These are phyloP conservation scores for Pollenia angustigena DNA, from an alignment of 2,888 invertebrate genomes.

Conservation along the genomic window DNA sequence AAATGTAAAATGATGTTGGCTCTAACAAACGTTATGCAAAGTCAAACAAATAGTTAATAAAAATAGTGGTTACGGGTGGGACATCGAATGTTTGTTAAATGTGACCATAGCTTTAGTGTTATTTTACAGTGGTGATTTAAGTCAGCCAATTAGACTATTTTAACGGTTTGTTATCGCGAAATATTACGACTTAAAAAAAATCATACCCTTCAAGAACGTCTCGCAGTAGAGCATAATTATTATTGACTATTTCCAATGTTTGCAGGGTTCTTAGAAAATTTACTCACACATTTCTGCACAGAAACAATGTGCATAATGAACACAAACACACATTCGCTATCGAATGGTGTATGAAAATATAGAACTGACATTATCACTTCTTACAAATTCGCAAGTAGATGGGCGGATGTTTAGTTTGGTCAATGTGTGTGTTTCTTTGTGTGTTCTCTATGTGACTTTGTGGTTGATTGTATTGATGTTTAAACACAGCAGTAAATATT, in stretches of 20 bases:
- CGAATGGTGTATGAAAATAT: conserved; percentile 9
- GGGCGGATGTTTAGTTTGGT: conserved; percentile 6
- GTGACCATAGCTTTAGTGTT: no score
- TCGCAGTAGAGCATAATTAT: no score
- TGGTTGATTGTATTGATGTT: not conserved
- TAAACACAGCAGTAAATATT: not conserved
- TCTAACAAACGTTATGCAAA: no score
- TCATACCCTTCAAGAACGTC: no score
- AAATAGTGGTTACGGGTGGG: no score
- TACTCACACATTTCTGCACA: not conserved
- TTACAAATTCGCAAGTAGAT: conserved; percentile 28
- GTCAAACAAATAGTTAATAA: no score
- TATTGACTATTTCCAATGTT: not conserved
- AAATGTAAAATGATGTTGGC: no score
- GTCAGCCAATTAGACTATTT: no score
- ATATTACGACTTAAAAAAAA: no score
- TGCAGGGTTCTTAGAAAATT: not conserved
- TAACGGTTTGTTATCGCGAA: no score
- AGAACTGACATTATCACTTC: conserved; percentile 47
- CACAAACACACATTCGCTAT: not conserved
- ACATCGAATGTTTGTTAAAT: no score
- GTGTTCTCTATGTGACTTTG: not conserved
- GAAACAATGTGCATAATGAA: conserved; percentile 1
- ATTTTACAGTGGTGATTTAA: no score
- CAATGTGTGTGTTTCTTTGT: not conserved